These are phyloP conservation scores for Brotula barbata DNA, from an alignment of 2,797 vertebrate genomes.

Conservation along the genomic window DNA sequence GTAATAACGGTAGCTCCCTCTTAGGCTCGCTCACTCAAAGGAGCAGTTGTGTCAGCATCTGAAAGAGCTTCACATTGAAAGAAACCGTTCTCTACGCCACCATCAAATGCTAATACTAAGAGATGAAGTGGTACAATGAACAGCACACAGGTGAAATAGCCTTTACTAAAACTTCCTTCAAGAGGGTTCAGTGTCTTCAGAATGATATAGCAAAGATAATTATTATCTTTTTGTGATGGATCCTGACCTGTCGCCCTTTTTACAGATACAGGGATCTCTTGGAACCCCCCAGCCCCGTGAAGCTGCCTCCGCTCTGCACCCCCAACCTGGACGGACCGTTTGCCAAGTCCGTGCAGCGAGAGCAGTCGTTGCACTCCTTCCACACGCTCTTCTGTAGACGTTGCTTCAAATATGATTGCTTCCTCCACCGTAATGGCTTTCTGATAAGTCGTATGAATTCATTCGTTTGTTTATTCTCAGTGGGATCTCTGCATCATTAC, in stretches of 20 bases:
- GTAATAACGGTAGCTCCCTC: conserved; percentile 65
- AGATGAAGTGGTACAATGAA: not conserved
- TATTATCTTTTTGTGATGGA: no score
- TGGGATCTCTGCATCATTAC: not conserved
- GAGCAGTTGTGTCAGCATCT: conserved; percentile 53
- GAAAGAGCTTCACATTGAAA: conserved; percentile 52
- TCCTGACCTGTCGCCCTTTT: not conserved
- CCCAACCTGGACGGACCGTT: conserved; percentile 94
- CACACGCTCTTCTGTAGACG: conserved; percentile 98
- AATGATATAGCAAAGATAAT: no score
- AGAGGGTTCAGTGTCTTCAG: no score
- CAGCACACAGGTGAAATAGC: not conserved
- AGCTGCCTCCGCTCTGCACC: conserved; percentile 92
- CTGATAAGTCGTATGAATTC: not conserved
- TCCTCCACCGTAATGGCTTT: conserved; percentile 80
- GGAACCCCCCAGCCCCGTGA: conserved; percentile 86
- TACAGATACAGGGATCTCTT: conserved; percentile 92
- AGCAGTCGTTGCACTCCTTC: conserved; percentile 97
- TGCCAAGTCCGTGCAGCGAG: conserved; percentile 94
- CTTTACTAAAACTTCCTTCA: not conserved
- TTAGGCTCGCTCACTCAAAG: conserved; percentile 47
- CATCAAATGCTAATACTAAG: not conserved
- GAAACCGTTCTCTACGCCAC: conserved; percentile 13
- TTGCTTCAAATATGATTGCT: conserved; percentile 99
- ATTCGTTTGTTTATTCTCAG: conserved; percentile 1